phyloP scores from a whole-genome alignment of 2,888 invertebrate species.

The Pteria penguin region DNA sequence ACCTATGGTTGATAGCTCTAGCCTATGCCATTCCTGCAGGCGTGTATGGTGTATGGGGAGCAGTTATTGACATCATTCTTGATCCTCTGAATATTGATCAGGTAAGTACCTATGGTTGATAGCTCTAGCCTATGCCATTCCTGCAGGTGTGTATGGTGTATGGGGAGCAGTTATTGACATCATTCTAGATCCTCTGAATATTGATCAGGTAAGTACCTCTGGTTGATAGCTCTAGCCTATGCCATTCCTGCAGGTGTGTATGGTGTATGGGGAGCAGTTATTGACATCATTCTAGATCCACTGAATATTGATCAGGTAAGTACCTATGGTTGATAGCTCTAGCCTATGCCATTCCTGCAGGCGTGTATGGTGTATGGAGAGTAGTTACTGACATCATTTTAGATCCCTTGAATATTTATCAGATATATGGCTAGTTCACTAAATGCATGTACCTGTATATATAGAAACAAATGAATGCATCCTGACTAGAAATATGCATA shows the following conservation, averaged over 20 bases:
- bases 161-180: conserved; percentile 74
- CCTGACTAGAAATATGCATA: too few relatives aligned
- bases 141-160: conserved; percentile 66
- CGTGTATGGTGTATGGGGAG: conserved; percentile 69
- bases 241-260: conserved; percentile 65
- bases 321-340: conserved; percentile 71
- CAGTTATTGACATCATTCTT: conserved; percentile 73
- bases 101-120: conserved; percentile 75
- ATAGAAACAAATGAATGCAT: too few relatives aligned
- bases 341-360: conserved; percentile 63
- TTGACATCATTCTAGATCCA: conserved; percentile 71
- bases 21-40: conserved; percentile 67
- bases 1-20: conserved; percentile 68
- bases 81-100: conserved; percentile 66
- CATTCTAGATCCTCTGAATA: conserved; percentile 65
- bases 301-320: conserved; percentile 70
- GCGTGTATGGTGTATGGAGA: conserved; percentile 71
- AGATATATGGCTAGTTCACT: too few relatives aligned
- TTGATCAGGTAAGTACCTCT: conserved; percentile 75
- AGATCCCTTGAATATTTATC: conserved; percentile 63
- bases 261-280: conserved; percentile 71
- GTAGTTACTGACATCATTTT: conserved; percentile 73
- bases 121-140: conserved; percentile 61
- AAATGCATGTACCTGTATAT: too few relatives aligned
- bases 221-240: conserved; percentile 67